Evolutionary conservation across 2,888 invertebrate genomes (phyloP).

Genomic region (Thalpophila matura): DNA sequence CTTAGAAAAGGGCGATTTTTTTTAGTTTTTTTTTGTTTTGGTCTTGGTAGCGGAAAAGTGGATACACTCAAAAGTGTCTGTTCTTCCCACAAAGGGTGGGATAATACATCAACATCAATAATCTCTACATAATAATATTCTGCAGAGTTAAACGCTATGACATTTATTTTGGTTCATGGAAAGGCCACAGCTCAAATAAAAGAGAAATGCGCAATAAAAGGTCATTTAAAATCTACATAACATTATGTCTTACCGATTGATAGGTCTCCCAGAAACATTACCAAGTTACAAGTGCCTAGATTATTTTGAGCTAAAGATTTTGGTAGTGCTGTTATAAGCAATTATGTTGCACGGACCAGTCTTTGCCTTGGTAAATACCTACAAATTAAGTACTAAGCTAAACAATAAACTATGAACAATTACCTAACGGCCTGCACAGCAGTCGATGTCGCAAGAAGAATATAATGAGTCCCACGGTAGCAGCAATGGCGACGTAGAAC

Average conservation of each 20-base stretch:
- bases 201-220: slow-evolving; percentile 46
- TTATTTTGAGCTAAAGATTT: not conserved
- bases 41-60: too few relatives aligned
- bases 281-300: not conserved
- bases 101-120: slow-evolving; percentile 6
- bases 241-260: not conserved
- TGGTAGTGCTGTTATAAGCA: not conserved
- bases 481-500: slow-evolving; percentile 94
- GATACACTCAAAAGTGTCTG: not conserved
- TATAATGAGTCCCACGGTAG: slow-evolving; percentile 95
- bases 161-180: slow-evolving; percentile 40
- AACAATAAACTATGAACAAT: slow-evolving; percentile 68
- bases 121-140: slow-evolving; percentile 10
- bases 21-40: too few relatives aligned
- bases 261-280: not conserved
- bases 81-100: not conserved
- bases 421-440: slow-evolving; percentile 97
- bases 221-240: too few relatives aligned
- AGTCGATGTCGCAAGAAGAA: slow-evolving; percentile 97
- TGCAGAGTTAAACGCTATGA: slow-evolving; percentile 25
- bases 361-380: not conserved
- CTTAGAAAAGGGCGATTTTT: too few relatives aligned
- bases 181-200: slow-evolving; percentile 50
- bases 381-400: not conserved
- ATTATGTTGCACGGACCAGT: not conserved